Evolutionary conservation across 2,797 vertebrate genomes (phyloP).

Genomic region (Eremophila alpestris): DNA sequence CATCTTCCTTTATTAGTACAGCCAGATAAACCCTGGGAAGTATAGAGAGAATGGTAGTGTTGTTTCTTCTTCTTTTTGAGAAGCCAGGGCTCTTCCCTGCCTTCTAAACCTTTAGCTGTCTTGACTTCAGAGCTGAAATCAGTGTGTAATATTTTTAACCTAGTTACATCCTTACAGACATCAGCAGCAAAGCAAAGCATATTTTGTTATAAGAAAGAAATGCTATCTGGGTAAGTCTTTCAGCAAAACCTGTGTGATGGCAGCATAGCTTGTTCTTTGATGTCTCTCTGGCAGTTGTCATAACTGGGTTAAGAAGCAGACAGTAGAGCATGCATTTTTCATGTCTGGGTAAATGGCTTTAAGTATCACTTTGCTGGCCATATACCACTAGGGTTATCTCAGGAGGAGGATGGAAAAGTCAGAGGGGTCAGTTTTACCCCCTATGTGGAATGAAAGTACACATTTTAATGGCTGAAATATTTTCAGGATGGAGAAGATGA

Average conservation of each 20-base stretch:
- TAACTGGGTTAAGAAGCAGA: constrained; percentile 21
- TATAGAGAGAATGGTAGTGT: neutral
- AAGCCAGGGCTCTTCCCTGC: neutral
- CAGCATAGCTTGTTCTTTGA: neutral
- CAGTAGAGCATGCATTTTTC: constrained; percentile 8
- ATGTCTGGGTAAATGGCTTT: neutral
- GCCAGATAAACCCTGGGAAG: neutral
- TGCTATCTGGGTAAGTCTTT: neutral
- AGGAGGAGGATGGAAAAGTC: neutral
- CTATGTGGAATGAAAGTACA: neutral
- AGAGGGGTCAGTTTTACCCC: neutral
- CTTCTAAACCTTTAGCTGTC: neutral
- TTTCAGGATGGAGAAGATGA: neutral
- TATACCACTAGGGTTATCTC: neutral
- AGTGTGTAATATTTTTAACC: constrained; percentile 40
- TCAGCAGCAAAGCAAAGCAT: neutral
- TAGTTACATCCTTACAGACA: constrained; percentile 34
- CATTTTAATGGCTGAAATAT: neutral
- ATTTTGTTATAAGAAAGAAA: neutral
- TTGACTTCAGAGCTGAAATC: neutral
- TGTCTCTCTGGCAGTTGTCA: neutral
- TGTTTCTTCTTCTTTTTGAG: neutral
- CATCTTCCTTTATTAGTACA: neutral
- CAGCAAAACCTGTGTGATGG: neutral
- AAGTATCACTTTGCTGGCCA: neutral